These are phyloP conservation scores for Oxyura jamaicensis DNA, from an alignment of 2,113 vertebrate species.

Conservation along the genomic window DNA sequence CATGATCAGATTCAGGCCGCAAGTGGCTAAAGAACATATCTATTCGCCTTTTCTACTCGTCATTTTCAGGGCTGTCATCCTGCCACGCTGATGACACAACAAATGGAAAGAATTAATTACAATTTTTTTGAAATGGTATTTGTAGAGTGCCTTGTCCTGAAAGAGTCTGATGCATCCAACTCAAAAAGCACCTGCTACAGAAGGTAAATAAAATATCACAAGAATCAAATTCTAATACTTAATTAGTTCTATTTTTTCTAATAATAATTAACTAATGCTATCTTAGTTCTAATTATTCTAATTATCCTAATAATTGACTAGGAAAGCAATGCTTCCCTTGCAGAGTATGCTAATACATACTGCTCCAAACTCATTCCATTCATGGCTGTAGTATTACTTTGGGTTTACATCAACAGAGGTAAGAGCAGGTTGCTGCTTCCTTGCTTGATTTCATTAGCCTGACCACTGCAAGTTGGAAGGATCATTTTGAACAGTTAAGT, in stretches of 20 bases:
- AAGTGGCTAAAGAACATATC: background rate
- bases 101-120: background rate
- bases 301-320: background rate
- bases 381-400: background rate
- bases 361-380: background rate
- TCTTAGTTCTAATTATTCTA: no score
- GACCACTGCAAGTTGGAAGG: background rate
- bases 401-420: background rate
- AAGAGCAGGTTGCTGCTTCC: background rate
- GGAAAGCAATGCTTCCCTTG: background rate
- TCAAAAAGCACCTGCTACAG: background rate
- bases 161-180: background rate
- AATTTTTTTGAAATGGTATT: background rate
- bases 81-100: background rate
- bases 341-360: background rate
- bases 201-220: background rate
- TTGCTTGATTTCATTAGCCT: background rate
- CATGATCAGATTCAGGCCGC: background rate
- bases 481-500: background rate
- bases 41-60: background rate
- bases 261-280: no score
- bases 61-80: background rate
- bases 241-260: background rate
- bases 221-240: background rate
- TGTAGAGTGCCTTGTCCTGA: rapidly evolving